Base-by-base conservation (phyloP, 2,113 vertebrate species). In the Oryzias woworae region DNA sequence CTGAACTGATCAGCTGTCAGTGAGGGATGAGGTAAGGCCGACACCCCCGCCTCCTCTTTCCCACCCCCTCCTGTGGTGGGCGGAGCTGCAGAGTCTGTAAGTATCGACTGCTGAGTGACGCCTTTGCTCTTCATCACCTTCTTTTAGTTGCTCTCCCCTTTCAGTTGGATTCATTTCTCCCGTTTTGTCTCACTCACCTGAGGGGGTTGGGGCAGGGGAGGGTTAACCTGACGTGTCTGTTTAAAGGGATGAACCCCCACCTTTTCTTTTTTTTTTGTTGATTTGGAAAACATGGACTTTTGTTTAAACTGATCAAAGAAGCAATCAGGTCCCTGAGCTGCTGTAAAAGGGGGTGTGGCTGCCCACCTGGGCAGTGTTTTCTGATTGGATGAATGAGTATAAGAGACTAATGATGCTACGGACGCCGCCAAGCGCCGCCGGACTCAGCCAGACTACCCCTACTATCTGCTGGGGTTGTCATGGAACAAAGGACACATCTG, bases 101-200 rank as follows among this genome's bases (percentile, higher is more conserved):
- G 96, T 99, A 99, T 98, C 86, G 94, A 93, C 90, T 94, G 94
- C 92, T 93, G 92, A 94, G 92, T 95, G 94, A 92, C 91, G 92
- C 91, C 92, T 91, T 88, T 85, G 63, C 77, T 68, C 72, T 82
- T 71, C 69, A 64, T 50, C 63, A 70, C 68, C 53, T 77, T 75
- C 58, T 89, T 89, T 89, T 80, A 82, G 92, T 92, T 90, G 87
- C 81, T 89, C 85, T 83, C 60, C 62, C 73, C 58, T 77, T 86
- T 66, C 43, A 67, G 88, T 92, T 92, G 85, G 75, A 81, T 85
- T 90, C 86, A 86, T 91, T 94, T 91, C 66, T 62, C 73, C 72
- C 62, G 41, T 70, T 71, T 71, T 62, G 67, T 70, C 62, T 82
- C 43, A 60, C 45, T 57, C 89, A 88, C 85, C 90, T 90, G 89